Evolutionary conservation across 1,140 invertebrate genomes (phyloP), one percentile per base, ranked within the genome.

Genomic region (Drosophila arawakana): DNA sequence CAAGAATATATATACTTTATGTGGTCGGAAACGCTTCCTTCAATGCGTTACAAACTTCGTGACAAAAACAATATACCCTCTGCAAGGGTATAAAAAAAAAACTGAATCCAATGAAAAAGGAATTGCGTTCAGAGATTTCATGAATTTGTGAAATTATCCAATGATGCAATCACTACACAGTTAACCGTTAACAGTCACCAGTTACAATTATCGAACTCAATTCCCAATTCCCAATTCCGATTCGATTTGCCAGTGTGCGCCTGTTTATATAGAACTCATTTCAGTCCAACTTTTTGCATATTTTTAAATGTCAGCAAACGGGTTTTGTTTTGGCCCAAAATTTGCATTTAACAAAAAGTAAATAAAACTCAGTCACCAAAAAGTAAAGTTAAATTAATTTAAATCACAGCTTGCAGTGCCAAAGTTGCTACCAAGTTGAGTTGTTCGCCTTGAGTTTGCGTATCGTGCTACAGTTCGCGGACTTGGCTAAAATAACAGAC

Each of bases 131-230:
- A 10, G 46, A 65, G 39, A 84, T 88, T 88, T 88, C 85, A 72
- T 61, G 81, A 76, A 81, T 84, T 89, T 89, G 84, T 88, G 77
- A 88, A 88, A 88, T 89, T 86, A 60, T 39, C 59, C 43, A 58
- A 63, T 75, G 84, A 88, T 88, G 84, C 84, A 88, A 88, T 76
- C 66, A n/a, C 35, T 63, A 10, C 35, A 49, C 41, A 73, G 69
- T 66, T 71, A 66, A 9, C 39, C n/a, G 15, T 63, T 43, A 54
- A 43, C 61, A 63, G 13, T 37, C 13, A 30, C 9, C 35, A 49
- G 18, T 49, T 47, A 46, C 30, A 70, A 25, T 13, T 37, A 5
- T 34, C 13, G 34, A 11, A 34, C 21, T 50, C 50, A 13, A 69
- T 60, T 50, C 66, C 13, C n/a, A 37, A n/a, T 43, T 43, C 57